Base-by-base conservation (phyloP, 2,113 vertebrate genomes). In the Aspidoscelis tigris region DNA sequence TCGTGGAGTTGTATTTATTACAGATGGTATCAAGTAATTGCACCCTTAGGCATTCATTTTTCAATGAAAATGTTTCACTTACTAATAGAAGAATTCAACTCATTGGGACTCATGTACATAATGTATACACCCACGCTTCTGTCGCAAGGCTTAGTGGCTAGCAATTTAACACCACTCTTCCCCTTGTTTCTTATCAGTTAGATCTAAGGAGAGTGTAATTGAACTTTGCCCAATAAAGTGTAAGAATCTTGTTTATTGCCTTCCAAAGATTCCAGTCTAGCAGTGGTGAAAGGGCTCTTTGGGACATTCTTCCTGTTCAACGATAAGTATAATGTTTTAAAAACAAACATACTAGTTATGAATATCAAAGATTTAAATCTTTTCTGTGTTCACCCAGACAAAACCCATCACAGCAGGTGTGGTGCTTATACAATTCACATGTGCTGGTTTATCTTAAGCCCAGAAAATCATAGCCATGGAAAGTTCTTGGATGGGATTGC, bases 1-100 rank as follows among this genome's bases (percentile, higher is more conserved):
- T 76, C 77, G 65, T 76, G 44, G 39, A 75, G 47, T 83, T 9
- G 71, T 21, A 68, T 0, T 70, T 74, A 83, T 44, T 84, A 74
- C 78, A 92, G 92, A 88, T 94, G 43, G 3, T 88, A 87, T 93
- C 91, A 92, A 83, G 22, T 92, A 87, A 88, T 89, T 92, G 83
- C 80, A 92, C 85, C 90, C 79, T 88, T 86, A 80, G 89, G 88
- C 77, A 41, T 58, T 87, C 64, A 85, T 88, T 84, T 44, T 71
- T 69, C 21, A 26, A 86, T 76, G 16, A 85, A 55, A 84, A 72
- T 50, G 21, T 64, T 78, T 18, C 39, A n/a, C n/a, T 41, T 78
- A 2, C 3, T 24, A 82, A 58, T 88, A 78, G 47, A 84, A 47
- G 50, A 66, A 21, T 65, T 86, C 69, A 77, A 58, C 2, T 86